Conservation (phyloP, 2,113 vertebrate species). For the Dascyllus trimaculatus region DNA sequence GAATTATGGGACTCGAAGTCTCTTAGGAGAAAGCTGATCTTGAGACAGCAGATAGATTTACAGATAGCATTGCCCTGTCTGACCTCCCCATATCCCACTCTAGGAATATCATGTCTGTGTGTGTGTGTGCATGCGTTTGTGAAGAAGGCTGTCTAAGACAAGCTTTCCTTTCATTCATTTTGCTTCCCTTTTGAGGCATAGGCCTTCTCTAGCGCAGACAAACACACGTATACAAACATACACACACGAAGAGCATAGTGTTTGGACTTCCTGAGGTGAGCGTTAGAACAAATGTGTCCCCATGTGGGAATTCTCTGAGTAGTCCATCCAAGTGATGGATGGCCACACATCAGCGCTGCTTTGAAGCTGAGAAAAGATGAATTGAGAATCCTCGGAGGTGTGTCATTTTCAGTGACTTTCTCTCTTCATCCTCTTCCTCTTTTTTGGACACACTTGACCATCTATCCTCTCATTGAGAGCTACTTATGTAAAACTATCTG, state of each 20-base stretch:
- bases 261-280: slow-evolving; percentile 55
- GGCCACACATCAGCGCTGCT: slow-evolving; percentile 42
- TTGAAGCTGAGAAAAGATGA: slow-evolving; percentile 63
- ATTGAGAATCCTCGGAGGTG: slow-evolving; percentile 38
- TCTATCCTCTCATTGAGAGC: slow-evolving; percentile 24
- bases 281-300: slow-evolving; percentile 60
- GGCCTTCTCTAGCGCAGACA: slow-evolving; percentile 27
- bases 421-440: slow-evolving; percentile 5
- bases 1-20: slow-evolving; percentile 76
- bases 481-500: slow-evolving; percentile 44
- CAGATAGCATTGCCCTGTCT: slow-evolving; percentile 74
- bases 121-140: slow-evolving; percentile 16
- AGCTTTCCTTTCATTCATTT: slow-evolving; percentile 58
- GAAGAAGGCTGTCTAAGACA: slow-evolving; percentile 44
- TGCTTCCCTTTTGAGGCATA: slow-evolving; percentile 37
- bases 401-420: slow-evolving; percentile 32
- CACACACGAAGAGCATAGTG: slow-evolving; percentile 27
- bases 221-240: slow-evolving; percentile 30
- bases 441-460: slow-evolving; percentile 10
- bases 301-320: slow-evolving; percentile 65
- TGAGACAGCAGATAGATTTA: slow-evolving; percentile 80
- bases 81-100: slow-evolving; percentile 69
- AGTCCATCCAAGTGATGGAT: slow-evolving; percentile 68
- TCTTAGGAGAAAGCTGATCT: slow-evolving; percentile 79
- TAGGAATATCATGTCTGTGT: slow-evolving; percentile 30